Percentiles rank a stretch among this genome's conserved stretches.
Evolutionary conservation across 1,140 invertebrate species (phyloP).

Genomic region (Mya arenaria): DNA sequence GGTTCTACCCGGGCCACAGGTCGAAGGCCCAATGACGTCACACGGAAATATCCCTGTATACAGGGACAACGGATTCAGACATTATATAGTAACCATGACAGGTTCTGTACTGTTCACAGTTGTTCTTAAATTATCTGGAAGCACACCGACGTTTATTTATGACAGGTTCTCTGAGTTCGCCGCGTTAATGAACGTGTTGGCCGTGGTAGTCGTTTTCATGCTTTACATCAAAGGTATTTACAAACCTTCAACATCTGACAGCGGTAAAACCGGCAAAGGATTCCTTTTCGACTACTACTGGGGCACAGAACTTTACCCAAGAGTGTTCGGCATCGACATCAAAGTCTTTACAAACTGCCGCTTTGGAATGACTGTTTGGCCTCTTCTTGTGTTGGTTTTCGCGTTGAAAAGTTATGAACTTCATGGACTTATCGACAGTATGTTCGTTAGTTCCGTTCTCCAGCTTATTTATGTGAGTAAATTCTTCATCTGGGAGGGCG

Average conservation of each 20-base stretch:
- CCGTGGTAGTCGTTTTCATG: slow-evolving; percentile 82
- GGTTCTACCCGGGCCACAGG: slow-evolving; percentile 81
- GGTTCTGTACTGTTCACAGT: slow-evolving; percentile 75
- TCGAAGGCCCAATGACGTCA: slow-evolving; percentile 82
- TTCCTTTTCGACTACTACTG: slow-evolving; percentile 84
- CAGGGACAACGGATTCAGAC: slow-evolving; percentile 83
- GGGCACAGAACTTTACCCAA: slow-evolving; percentile 84
- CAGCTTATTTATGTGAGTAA: slow-evolving; percentile 84
- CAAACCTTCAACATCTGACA: slow-evolving; percentile 76
- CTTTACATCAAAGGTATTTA: slow-evolving; percentile 81
- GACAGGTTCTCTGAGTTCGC: slow-evolving; percentile 82
- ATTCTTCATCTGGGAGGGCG: slow-evolving; percentile 86
- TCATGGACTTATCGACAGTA: slow-evolving; percentile 80
- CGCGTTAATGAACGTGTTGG: slow-evolving; percentile 82
- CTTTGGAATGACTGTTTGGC: slow-evolving; percentile 85
- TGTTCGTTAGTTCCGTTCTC: slow-evolving; percentile 80
- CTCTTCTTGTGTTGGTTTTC: slow-evolving; percentile 81
- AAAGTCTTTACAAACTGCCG: slow-evolving; percentile 82
- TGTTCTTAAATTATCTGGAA: slow-evolving; percentile 69
- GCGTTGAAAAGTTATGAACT: slow-evolving; percentile 81
- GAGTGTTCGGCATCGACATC: slow-evolving; percentile 80
- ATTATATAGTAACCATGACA: slow-evolving; percentile 81
- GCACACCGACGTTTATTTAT: slow-evolving; percentile 80
- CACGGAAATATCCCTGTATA: slow-evolving; percentile 83
- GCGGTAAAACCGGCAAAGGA: slow-evolving; percentile 75